Evolutionary conservation across 2,113 vertebrate species (phyloP).

Genomic region (Xenopus borealis): DNA sequence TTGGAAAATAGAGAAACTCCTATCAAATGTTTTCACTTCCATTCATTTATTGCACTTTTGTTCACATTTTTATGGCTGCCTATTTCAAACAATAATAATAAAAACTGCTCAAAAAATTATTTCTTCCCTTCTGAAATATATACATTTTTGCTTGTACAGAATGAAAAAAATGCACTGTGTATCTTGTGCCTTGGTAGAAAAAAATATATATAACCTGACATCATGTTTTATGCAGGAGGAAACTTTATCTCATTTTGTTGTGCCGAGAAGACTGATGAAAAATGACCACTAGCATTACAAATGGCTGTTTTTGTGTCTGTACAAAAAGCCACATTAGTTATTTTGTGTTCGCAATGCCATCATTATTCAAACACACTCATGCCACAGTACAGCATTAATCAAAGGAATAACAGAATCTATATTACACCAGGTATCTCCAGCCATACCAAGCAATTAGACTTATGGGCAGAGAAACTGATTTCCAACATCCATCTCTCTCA

Average conservation of each 20-base stretch:
- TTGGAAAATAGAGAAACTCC: too few relatives aligned
- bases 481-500: neutral
- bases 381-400: slow-evolving; percentile 12
- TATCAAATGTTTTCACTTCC: too few relatives aligned
- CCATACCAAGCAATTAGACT: slow-evolving; percentile 1
- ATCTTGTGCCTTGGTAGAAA: too few relatives aligned
- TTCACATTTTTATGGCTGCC: too few relatives aligned
- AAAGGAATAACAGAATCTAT: slow-evolving; percentile 6
- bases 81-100: too few relatives aligned
- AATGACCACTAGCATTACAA: slow-evolving; percentile 21
- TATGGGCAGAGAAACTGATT: neutral
- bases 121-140: too few relatives aligned
- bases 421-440: neutral
- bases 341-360: slow-evolving; percentile 2
- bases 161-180: too few relatives aligned
- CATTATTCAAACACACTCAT: slow-evolving; percentile 14
- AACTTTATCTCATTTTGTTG: slow-evolving; percentile 8
- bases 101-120: too few relatives aligned
- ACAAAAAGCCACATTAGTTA: slow-evolving; percentile 39
- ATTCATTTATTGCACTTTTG: too few relatives aligned
- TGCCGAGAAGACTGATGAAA: slow-evolving; percentile 17
- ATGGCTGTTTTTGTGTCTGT: slow-evolving; percentile 33
- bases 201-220: slow-evolving; percentile 9
- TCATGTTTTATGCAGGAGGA: slow-evolving; percentile 37
- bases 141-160: too few relatives aligned